Conservation (phyloP, 2,797 vertebrate genomes). For the Lepus oiostolus region DNA sequence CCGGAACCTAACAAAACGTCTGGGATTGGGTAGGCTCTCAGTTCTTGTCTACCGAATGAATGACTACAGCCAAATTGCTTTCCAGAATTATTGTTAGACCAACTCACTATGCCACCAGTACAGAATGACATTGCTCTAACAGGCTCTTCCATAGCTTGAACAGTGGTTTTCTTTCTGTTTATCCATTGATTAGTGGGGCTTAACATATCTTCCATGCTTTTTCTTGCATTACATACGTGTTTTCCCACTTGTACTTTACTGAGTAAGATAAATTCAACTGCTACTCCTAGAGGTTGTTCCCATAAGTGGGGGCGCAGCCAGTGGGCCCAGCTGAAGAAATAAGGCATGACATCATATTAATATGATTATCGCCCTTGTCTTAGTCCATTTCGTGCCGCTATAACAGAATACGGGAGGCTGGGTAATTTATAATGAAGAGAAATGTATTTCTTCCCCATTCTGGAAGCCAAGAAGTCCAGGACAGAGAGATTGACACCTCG, state of each 20-base stretch:
- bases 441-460: background rate
- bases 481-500: background rate
- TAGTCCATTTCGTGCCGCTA: background rate
- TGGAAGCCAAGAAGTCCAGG: background rate
- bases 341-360: background rate
- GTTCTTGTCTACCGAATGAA: constrained; percentile 24
- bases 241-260: background rate
- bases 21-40: constrained; percentile 17
- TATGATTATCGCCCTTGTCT: background rate
- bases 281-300: background rate
- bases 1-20: constrained; percentile 59
- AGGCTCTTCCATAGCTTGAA: constrained; percentile 34
- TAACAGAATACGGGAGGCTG: background rate
- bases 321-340: background rate
- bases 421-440: background rate
- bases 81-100: constrained; percentile 37
- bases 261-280: constrained; percentile 11
- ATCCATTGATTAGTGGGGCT: constrained; percentile 45
- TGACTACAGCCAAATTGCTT: constrained; percentile 51
- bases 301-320: background rate
- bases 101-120: constrained; percentile 42
- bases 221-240: constrained; percentile 34
- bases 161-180: constrained; percentile 41
- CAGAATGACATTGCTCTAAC: constrained; percentile 9
- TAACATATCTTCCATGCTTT: constrained; percentile 45